Conservation (phyloP, 2,113 vertebrate species). For the Candoia aspera region DNA sequence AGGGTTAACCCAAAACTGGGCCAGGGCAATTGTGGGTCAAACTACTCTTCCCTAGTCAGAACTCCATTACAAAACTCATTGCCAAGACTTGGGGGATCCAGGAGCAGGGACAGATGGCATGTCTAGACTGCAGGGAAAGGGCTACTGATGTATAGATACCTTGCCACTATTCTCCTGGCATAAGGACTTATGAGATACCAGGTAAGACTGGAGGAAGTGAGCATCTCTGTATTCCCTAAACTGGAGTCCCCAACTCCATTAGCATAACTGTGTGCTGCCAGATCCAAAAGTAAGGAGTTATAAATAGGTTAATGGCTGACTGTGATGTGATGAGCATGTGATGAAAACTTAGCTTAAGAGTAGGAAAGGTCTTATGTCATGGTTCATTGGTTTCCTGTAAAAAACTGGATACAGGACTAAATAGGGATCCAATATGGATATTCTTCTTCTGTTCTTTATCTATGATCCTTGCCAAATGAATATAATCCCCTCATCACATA, state of each 20-base stretch:
- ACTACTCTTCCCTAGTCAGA: neutral
- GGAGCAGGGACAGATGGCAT: neutral
- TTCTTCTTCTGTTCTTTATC: neutral
- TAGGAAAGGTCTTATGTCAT: neutral
- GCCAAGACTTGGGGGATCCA: neutral
- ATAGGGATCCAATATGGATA: neutral
- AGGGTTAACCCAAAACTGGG: neutral
- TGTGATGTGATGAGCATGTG: neutral
- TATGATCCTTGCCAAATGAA: neutral
- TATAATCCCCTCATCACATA: neutral
- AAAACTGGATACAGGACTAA: neutral
- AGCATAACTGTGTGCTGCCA: neutral
- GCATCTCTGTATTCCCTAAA: neutral
- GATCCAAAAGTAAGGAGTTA: neutral
- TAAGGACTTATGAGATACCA: neutral
- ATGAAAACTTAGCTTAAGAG: neutral
- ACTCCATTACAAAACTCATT: neutral
- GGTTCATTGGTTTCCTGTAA: neutral
- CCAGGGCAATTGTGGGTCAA: neutral
- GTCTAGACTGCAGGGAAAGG: neutral
- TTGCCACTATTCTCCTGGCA: neutral
- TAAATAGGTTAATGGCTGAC: neutral
- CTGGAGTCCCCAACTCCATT: neutral
- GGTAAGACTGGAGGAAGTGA: neutral
- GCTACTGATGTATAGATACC: neutral